Conservation (phyloP, 53 echinoderm and acorn worm genomes). For the Temnopleurus reevesii region DNA sequence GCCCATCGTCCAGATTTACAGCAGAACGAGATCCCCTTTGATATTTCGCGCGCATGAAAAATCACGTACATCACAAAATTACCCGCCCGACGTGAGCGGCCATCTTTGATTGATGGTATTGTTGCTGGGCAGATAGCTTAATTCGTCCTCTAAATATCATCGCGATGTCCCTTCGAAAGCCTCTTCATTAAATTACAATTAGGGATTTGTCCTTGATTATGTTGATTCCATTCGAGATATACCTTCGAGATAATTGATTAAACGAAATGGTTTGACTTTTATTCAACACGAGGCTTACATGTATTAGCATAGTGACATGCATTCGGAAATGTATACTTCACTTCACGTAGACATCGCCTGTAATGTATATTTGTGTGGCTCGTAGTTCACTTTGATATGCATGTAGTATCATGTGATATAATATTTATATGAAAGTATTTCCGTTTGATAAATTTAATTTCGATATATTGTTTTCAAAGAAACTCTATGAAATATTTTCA, state of each 20-base stretch:
- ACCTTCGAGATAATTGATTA: background rate
- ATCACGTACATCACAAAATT: conserved; percentile 5
- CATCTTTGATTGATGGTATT: background rate
- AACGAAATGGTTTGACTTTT: background rate
- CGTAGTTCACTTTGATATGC: too few species aligned
- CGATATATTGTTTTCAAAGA: too few species aligned
- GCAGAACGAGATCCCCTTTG: background rate
- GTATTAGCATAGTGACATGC: too few species aligned
- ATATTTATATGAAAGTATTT: too few species aligned
- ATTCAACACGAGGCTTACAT: too few species aligned
- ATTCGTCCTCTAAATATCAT: too few species aligned
- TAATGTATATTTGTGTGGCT: too few species aligned
- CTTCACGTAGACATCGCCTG: too few species aligned
- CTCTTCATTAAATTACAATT: background rate
- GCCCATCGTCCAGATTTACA: background rate
- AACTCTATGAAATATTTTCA: too few species aligned
- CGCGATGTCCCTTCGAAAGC: background rate
- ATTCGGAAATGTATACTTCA: too few species aligned
- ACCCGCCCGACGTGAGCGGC: background rate
- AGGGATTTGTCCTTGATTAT: background rate
- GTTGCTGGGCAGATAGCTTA: background rate
- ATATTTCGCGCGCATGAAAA: conserved; percentile 15
- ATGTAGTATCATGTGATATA: too few species aligned
- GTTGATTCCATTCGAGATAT: background rate
- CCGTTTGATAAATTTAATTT: too few species aligned